phyloP scores from a whole-genome alignment of 2,113 vertebrate species.

The Callocephalon fimbriatum region DNA sequence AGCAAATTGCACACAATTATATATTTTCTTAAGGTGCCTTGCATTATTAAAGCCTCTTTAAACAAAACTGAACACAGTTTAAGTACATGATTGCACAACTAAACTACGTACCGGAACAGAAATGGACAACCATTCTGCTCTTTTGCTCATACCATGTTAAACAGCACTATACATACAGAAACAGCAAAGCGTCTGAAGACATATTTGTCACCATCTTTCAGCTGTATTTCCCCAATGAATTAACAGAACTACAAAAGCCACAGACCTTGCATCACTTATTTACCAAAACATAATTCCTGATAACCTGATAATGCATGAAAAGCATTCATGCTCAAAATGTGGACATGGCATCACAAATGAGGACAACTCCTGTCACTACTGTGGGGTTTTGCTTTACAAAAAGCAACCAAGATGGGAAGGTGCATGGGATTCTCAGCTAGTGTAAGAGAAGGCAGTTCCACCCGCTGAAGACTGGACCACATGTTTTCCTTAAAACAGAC shows the following conservation, averaged over 20 bases:
- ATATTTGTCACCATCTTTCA: not conserved
- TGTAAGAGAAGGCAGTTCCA: not conserved
- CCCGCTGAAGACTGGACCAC: not conserved
- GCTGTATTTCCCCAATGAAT: not conserved
- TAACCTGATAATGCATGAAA: not conserved
- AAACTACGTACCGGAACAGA: not conserved
- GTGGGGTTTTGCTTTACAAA: not conserved
- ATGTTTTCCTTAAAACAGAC: conserved; percentile 9
- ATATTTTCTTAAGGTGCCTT: conserved; percentile 65
- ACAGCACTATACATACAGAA: not conserved
- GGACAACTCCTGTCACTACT: not conserved
- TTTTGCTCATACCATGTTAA: not conserved
- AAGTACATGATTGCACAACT: conserved; percentile 31
- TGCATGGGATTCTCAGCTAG: not conserved
- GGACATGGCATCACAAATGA: not conserved
- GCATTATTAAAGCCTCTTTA: conserved; percentile 62
- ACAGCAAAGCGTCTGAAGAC: not conserved
- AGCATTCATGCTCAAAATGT: not conserved
- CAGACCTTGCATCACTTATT: not conserved
- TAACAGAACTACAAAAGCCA: not conserved
- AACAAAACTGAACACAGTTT: conserved; percentile 44
- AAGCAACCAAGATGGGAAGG: not conserved
- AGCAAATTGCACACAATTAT: conserved; percentile 49
- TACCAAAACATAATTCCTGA: not conserved
- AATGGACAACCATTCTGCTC: conserved; percentile 16